A percentile compares a stretch with the other conserved stretches of the same genome.
Conservation (phyloP, 2,113 vertebrate species). For the Canis aureus region DNA sequence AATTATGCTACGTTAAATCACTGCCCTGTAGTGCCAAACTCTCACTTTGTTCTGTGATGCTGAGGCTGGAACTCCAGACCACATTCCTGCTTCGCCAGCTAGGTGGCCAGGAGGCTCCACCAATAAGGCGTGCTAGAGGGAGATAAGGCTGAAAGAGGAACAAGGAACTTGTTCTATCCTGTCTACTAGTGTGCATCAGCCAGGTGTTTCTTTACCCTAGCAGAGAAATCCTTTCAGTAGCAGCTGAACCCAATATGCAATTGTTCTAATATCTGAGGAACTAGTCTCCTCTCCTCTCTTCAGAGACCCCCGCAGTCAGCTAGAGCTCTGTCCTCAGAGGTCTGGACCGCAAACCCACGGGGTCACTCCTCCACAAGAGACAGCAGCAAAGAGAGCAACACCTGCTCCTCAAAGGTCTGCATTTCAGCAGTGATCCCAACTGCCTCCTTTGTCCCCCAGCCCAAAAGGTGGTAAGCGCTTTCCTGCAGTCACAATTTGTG, state of each 20-base stretch:
- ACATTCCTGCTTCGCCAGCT: not conserved
- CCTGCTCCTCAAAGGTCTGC: not conserved
- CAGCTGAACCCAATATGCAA: not conserved
- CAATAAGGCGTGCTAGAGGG: not conserved
- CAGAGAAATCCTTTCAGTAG: not conserved
- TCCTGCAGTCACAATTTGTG: not conserved
- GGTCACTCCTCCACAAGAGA: not conserved
- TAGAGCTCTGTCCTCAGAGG: not conserved
- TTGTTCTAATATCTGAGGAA: not conserved
- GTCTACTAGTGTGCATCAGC: not conserved
- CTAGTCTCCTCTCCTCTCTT: not conserved
- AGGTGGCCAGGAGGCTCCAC: not conserved
- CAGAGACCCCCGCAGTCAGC: not conserved
- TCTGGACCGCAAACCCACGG: not conserved
- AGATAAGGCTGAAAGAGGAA: not conserved
- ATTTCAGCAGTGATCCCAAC: not conserved
- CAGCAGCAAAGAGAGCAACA: not conserved
- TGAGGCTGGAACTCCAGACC: not conserved
- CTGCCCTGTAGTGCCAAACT: not conserved
- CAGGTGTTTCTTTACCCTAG: not conserved
- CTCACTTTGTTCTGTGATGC: not conserved
- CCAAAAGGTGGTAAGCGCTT: not conserved
- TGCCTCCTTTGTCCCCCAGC: not conserved
- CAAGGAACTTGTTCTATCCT: not conserved
- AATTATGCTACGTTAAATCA: not conserved